Evolutionary conservation across 2,888 invertebrate genomes (phyloP).

Genomic region (Julus scanicus): DNA sequence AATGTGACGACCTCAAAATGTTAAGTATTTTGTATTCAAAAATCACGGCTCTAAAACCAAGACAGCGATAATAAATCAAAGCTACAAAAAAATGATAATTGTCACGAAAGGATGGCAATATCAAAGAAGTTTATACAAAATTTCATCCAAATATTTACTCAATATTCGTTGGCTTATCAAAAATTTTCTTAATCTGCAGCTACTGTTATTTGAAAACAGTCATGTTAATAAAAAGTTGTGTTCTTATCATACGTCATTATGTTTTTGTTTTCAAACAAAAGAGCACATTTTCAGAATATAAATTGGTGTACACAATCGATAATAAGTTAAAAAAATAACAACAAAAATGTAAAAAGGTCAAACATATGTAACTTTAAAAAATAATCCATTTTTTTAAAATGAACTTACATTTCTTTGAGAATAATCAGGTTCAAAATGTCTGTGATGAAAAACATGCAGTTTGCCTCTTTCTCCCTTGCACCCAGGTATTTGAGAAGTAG

Average conservation of each 20-base stretch:
- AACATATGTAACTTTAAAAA: neutral
- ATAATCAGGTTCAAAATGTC: constrained; percentile 53
- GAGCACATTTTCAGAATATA: neutral
- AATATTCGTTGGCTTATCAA: constrained; percentile 12
- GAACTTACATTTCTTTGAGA: constrained; percentile 55
- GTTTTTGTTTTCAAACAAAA: neutral
- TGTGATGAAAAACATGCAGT: constrained; percentile 49
- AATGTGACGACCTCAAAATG: neutral
- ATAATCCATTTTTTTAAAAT: constrained; percentile 2
- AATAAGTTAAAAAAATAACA: neutral
- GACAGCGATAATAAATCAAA: neutral
- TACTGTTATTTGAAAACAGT: neutral
- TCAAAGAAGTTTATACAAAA: neutral
- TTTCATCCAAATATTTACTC: neutral
- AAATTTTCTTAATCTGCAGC: neutral
- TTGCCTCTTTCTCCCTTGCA: constrained; percentile 52
- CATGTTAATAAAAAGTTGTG: neutral
- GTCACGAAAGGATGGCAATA: neutral
- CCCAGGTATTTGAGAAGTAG: constrained; percentile 56
- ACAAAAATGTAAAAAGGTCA: neutral
- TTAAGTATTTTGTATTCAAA: neutral
- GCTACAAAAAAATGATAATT: neutral
- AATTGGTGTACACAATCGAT: neutral
- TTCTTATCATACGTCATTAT: neutral
- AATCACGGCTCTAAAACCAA: constrained; percentile 45